A percentile compares a stretch with the other conserved stretches of the same genome.
phyloP scores from a whole-genome alignment of 2,113 vertebrate genomes.

The Mixornis gularis region DNA sequence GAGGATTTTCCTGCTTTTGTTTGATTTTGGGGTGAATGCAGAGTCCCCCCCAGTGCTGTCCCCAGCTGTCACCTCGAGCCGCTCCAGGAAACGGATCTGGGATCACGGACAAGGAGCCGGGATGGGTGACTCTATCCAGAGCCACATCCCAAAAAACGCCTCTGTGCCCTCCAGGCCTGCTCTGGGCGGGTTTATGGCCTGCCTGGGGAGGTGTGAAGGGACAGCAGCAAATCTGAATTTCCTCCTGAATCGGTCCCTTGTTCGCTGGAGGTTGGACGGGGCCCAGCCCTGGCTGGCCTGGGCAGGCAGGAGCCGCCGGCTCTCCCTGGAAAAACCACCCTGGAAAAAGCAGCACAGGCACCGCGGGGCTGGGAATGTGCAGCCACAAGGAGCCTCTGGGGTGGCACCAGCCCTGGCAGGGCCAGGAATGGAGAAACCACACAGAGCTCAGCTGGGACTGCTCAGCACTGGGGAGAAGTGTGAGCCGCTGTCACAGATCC shows the following conservation, averaged over 20 bases:
- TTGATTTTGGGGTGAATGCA: not conserved
- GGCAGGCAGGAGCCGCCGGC: not conserved
- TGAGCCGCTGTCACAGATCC: not conserved
- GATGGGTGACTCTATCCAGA: rapidly evolving
- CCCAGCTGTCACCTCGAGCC: not conserved
- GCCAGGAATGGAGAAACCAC: not conserved
- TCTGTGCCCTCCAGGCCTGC: rapidly evolving
- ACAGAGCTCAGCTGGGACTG: not conserved
- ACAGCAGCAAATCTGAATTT: not conserved
- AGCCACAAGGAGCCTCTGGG: not conserved
- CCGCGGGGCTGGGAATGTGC: not conserved
- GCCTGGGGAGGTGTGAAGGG: not conserved
- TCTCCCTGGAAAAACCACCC: slow-evolving; percentile 24
- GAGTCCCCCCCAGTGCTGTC: rapidly evolving
- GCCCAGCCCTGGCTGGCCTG: not conserved
- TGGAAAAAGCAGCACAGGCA: not conserved
- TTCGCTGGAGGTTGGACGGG: not conserved
- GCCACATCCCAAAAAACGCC: not conserved
- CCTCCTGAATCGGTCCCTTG: slow-evolving; percentile 8
- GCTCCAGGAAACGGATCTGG: not conserved
- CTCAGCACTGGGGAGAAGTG: not conserved
- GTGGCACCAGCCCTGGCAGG: not conserved
- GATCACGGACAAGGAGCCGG: rapidly evolving
- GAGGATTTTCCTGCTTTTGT: rapidly evolving
- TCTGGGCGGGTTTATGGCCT: not conserved